Base-by-base conservation (phyloP, 2,888 invertebrate genomes). In the Noctua pronuba region DNA sequence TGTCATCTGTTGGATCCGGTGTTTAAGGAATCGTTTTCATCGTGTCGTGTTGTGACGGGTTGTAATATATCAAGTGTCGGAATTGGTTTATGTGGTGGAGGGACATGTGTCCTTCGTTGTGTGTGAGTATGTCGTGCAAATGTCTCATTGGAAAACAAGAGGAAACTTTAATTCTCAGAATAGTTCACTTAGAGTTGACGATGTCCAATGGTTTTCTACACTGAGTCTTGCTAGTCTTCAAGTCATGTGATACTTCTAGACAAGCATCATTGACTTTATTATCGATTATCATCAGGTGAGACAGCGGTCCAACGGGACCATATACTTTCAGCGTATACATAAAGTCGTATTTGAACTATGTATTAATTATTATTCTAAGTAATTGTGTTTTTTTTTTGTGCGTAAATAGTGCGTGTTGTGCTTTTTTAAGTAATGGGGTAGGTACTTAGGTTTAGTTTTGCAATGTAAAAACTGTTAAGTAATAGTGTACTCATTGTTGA, bases 41-140 rank as follows among this genome's bases (percentile, higher is more conserved):
- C 41, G n/a, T 68, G 67, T 60, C 46, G 41, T 58, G 35, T 64
- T 55, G 46, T 67, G 82, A 73, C 68, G 13, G 24, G 21, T 6
- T 62, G 52, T 80, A 58, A 81, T 80, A 58, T 72, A 67, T 81
- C 77, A 80, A 60, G 60, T 69, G 80, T 18, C 31, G 70, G 71
- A 71, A 81, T 55, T 81, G 80, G 71, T 81, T 77, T 67, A 46
- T 49, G 28, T 49, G 8, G 31, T 62, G 16, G 8, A 7, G 8
- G n/a, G 31, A 28, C 2, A n/a, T 2, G 38, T 1, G 41, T 71
- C 11, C 18, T 62, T 70, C 18, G 41, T 1, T n/a, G 3, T 31
- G 16, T 55, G 21, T 31, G 38, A 11, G 28, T 49, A 24, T 13
- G 21, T 24, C 21, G 6, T 67, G 52, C n/a, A 28, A 49, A 6